Conservation (phyloP, 2,797 vertebrate genomes). For the Sebastes alutus region DNA sequence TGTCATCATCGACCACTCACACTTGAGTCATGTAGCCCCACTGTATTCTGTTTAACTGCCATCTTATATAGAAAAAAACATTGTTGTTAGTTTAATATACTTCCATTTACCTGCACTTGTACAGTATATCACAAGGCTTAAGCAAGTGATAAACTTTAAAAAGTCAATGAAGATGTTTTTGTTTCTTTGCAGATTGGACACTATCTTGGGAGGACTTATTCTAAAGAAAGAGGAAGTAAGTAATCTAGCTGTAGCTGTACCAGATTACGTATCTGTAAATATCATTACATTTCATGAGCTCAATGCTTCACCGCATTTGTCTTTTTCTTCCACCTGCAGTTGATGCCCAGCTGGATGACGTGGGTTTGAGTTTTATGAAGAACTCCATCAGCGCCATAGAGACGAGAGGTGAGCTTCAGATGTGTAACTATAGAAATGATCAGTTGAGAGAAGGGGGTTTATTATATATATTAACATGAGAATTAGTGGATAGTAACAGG, state of each 20-base stretch:
- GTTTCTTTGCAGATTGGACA: slow-evolving; percentile 68
- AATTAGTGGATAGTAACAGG: neutral
- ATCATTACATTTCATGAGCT: neutral
- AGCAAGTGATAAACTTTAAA: neutral
- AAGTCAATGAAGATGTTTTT: neutral
- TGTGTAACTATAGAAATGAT: neutral
- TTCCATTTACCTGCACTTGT: neutral
- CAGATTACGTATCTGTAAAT: neutral
- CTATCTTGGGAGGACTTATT: slow-evolving; percentile 73
- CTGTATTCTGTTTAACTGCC: neutral
- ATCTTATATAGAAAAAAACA: neutral
- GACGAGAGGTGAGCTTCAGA: slow-evolving; percentile 85
- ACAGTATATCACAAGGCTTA: neutral
- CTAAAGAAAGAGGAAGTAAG: slow-evolving; percentile 86
- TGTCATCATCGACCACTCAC: slow-evolving; percentile 50
- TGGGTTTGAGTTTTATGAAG: slow-evolving; percentile 91
- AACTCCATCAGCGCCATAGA: slow-evolving; percentile 94
- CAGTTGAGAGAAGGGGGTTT: neutral
- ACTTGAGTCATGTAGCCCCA: slow-evolving; percentile 4
- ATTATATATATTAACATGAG: neutral
- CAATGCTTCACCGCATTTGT: neutral
- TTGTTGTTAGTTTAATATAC: neutral
- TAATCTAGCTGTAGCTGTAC: neutral
- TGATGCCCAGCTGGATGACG: slow-evolving; percentile 91
- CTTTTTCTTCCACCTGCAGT: slow-evolving; percentile 57